Conservation (phyloP, 37 sponge, comb jelly and placozoan species). For the Geodia barretti region DNA sequence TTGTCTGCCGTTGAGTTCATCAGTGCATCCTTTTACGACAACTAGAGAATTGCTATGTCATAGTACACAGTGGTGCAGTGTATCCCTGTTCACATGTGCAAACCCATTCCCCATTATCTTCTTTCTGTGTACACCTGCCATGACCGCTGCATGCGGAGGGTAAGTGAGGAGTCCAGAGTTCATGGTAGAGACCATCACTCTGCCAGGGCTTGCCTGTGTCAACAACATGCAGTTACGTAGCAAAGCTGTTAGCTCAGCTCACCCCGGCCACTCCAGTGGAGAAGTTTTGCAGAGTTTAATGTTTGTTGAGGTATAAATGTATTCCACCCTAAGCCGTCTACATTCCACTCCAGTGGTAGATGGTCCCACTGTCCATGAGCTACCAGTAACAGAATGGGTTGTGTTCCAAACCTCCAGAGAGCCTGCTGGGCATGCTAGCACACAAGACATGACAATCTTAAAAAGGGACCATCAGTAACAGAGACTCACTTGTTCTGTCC, state of each 20-base stretch:
- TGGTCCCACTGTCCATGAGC: conserved; percentile 59
- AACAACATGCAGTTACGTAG: neutral
- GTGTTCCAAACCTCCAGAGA: conserved; percentile 78
- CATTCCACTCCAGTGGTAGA: conserved; percentile 65
- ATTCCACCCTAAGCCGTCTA: conserved; percentile 34
- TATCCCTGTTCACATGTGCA: conserved; percentile 27
- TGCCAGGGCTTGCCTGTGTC: conserved; percentile 78
- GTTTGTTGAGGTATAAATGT: neutral
- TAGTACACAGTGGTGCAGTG: neutral
- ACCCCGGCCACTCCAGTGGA: conserved; percentile 85
- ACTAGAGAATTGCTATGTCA: neutral
- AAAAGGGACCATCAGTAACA: neutral
- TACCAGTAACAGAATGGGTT: conserved; percentile 71
- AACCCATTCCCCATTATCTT: neutral
- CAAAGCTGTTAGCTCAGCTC: too few species aligned
- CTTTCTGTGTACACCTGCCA: conserved; percentile 13
- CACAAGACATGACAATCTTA: neutral
- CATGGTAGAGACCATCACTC: conserved; percentile 57
- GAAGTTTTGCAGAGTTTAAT: conserved; percentile 13
- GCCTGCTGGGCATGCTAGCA: conserved; percentile 37
- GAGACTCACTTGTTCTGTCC: conserved; percentile 68
- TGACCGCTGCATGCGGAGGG: conserved; percentile 39
- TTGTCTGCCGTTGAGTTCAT: conserved; percentile 43
- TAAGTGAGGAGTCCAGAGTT: conserved; percentile 30
- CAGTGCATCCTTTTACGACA: neutral